These are phyloP conservation scores for Plutella xylostella DNA, from an alignment of 2,888 invertebrate species.

Conservation along the genomic window DNA sequence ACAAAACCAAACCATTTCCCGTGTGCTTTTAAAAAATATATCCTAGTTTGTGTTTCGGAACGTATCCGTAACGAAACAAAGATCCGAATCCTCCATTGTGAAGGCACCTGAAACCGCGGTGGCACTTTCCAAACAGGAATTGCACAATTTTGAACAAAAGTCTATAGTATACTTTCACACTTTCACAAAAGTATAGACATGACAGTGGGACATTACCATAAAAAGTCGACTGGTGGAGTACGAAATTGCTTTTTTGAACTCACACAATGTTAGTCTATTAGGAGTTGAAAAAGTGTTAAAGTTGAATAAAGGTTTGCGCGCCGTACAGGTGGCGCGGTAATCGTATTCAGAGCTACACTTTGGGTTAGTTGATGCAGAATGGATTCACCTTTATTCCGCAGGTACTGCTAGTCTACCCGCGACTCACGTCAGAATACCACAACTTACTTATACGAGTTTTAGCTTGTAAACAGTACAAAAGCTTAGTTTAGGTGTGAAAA, in stretches of 20 bases:
- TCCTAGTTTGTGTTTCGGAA: constrained; percentile 25
- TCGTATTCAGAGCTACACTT: constrained; percentile 36
- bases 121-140: constrained; percentile 53
- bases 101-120: constrained; percentile 49
- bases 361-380: constrained; percentile 29
- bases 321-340: constrained; percentile 36
- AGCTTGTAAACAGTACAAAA: background rate
- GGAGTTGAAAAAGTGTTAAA: constrained; percentile 43
- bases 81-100: constrained; percentile 51
- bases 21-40: constrained; percentile 6
- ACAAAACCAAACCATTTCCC: background rate
- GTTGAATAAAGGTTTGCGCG: constrained; percentile 44
- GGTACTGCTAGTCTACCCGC: too few relatives aligned
- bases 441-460: background rate
- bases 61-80: constrained; percentile 41
- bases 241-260: constrained; percentile 67
- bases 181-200: constrained; percentile 53
- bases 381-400: constrained; percentile 24
- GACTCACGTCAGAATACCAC: background rate
- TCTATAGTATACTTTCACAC: too few relatives aligned
- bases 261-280: constrained; percentile 51
- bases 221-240: constrained; percentile 42
- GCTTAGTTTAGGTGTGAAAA: background rate
- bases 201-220: constrained; percentile 51
- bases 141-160: constrained; percentile 62